Base-by-base conservation (phyloP, 2,113 vertebrate species). In the Cebidichthys violaceus region DNA sequence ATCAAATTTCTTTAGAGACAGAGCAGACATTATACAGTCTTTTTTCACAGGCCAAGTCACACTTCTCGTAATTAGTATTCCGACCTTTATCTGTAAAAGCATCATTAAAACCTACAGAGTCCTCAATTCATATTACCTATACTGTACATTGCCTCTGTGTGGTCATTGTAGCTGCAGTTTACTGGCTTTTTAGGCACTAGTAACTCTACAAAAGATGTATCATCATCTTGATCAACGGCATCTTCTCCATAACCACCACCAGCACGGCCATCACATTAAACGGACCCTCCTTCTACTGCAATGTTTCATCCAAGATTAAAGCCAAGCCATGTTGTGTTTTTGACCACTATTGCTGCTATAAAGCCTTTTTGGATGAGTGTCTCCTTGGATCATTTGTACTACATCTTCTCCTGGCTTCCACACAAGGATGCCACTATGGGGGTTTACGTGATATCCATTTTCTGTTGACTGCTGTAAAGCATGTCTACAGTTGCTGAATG, bases 391-490 rank as follows among this genome's bases (percentile, higher is more conserved):
- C 54, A 57, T 59, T 67, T 2, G 17, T 61, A 22, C 31, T n/a
- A 64, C 6, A 0, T 60, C 55, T 75, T 67, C 2, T 14, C 37
- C 14, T 45, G 29, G 14, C 47, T 52, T 61, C 15, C 29, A 55
- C 35, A 69, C 14, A 64, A 35, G 18, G 20, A 59, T 24, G 29
- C 4, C 18, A 67, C 39, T 0, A 15, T 15, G 2, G 13, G 20
- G 43, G 37, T 52, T 62, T 31, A 11, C 1, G 18, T 22, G 1
- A 31, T 8, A 66, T 9, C 61, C 2, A 37, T 68, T 75, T 62
- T 77, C 31, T 68, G 68, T 62, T 85, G 79, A 80, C 62, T 70
- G 31, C 18, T 35, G 31, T 68, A 71, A 77, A 62, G 62, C 6
- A 41, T 50, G 24, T 47, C 37, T 24, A 74, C 31, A 69, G 47